phyloP scores from a whole-genome alignment of 2,113 vertebrate species.

The Scomber colias region DNA sequence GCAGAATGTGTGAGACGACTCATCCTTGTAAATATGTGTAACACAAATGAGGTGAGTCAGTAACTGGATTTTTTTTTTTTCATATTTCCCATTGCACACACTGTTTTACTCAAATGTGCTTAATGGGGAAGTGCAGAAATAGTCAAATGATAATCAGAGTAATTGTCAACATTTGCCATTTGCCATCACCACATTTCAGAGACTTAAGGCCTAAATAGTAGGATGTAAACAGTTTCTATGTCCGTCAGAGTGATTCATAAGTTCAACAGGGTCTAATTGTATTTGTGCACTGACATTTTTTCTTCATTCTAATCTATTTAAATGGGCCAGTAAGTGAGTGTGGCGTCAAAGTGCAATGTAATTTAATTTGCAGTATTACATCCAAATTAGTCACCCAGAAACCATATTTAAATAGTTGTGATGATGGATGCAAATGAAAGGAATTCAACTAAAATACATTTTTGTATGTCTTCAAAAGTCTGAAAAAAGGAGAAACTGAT shows the following conservation, averaged over 20 bases:
- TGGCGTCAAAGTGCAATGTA: neutral
- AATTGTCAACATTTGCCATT: neutral
- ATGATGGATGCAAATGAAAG: neutral
- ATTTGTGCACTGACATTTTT: slow-evolving; percentile 37
- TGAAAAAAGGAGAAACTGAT: too few species aligned
- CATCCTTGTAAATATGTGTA: slow-evolving; percentile 29
- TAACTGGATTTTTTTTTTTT: neutral
- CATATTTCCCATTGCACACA: slow-evolving; percentile 3
- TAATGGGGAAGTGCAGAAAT: neutral
- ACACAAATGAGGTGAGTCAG: slow-evolving; percentile 23
- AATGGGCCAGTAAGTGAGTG: neutral
- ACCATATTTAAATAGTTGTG: neutral
- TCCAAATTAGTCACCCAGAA: neutral
- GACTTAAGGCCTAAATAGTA: neutral
- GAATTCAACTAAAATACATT: too few species aligned
- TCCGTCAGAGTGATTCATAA: slow-evolving; percentile 7
- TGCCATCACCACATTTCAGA: neutral
- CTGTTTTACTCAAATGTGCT: neutral
- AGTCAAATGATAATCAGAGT: slow-evolving; percentile 2
- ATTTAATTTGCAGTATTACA: slow-evolving; percentile 3
- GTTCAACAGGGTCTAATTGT: slow-evolving; percentile 27
- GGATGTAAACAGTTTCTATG: slow-evolving; percentile 5
- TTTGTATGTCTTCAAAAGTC: too few species aligned
- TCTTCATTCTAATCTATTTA: slow-evolving; percentile 17
- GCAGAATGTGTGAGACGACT: slow-evolving; percentile 41